phyloP scores from a whole-genome alignment of 2,888 invertebrate genomes.

The Rapana venosa region DNA sequence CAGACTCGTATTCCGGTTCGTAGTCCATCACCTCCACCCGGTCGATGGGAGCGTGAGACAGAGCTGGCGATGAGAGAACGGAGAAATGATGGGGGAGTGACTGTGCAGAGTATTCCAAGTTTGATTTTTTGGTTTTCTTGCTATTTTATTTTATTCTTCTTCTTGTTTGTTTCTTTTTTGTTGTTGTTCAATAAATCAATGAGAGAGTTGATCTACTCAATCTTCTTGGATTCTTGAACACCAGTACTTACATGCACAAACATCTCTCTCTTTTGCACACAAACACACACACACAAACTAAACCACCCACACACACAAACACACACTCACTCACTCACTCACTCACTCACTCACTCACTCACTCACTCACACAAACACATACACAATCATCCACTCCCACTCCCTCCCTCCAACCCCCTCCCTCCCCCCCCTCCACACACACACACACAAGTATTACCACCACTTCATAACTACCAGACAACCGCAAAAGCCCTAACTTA shows the following conservation, averaged over 20 bases:
- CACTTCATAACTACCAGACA: too few relatives aligned
- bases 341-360: conserved; percentile 18
- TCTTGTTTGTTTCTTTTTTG: too few relatives aligned
- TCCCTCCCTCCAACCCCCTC: too few relatives aligned
- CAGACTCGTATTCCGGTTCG: conserved; percentile 65
- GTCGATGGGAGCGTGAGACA: conserved; percentile 65
- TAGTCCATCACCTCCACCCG: conserved; percentile 63
- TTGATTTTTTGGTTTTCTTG: too few relatives aligned
- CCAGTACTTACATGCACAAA: too few relatives aligned
- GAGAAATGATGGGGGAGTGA: not conserved
- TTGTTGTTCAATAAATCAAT: too few relatives aligned
- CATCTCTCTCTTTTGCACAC: not conserved
- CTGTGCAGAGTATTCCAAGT: too few relatives aligned
- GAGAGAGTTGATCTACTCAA: too few relatives aligned
- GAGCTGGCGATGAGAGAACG: conserved; percentile 53
- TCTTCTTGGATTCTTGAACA: too few relatives aligned
- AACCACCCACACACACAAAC: not conserved
- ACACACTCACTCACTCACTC: not conserved
- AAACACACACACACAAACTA: not conserved
- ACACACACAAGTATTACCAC: too few relatives aligned
- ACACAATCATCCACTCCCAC: not conserved
- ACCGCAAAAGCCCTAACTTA: conserved; percentile 43
- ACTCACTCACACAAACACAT: not conserved
- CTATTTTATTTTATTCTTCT: too few relatives aligned
- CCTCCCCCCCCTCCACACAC: too few relatives aligned